These are phyloP conservation scores for Sinelater perroti DNA, from an alignment of 2,888 invertebrate genomes.

Conservation along the genomic window DNA sequence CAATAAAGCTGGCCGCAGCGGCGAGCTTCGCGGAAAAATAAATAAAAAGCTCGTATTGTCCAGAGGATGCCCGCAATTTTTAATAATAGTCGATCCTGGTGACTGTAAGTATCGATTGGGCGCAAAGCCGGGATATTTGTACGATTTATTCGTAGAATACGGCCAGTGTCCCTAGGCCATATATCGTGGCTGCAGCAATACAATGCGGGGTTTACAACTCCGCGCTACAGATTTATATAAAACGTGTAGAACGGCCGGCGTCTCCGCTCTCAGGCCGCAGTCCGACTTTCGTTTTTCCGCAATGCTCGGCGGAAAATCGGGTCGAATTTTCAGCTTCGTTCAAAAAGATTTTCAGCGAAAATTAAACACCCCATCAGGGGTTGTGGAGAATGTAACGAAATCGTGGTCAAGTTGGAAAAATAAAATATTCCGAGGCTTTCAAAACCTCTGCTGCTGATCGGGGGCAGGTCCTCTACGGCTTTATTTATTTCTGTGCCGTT, in stretches of 20 bases:
- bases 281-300: too few species aligned
- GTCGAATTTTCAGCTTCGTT: too few species aligned
- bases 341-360: too few species aligned
- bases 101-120: slow-evolving; percentile 54
- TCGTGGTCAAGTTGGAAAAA: too few species aligned
- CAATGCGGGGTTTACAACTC: slow-evolving; percentile 49
- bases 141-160: slow-evolving; percentile 59
- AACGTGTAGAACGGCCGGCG: slow-evolving; percentile 25
- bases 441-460: too few species aligned
- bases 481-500: slow-evolving; percentile 35
- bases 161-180: slow-evolving; percentile 58
- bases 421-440: too few species aligned
- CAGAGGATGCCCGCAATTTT: slow-evolving; percentile 54
- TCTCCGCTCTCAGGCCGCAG: neutral
- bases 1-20: slow-evolving; percentile 39
- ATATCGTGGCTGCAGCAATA: slow-evolving; percentile 53
- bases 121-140: slow-evolving; percentile 53
- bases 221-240: slow-evolving; percentile 34
- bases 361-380: too few species aligned
- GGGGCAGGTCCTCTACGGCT: slow-evolving; percentile 15
- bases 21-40: slow-evolving; percentile 39
- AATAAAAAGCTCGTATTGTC: slow-evolving; percentile 50
- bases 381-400: too few species aligned
- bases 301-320: too few species aligned
- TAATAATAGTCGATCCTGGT: slow-evolving; percentile 55